phyloP scores from a whole-genome alignment of 1,140 invertebrate genomes.

The Berghia stephanieae region DNA sequence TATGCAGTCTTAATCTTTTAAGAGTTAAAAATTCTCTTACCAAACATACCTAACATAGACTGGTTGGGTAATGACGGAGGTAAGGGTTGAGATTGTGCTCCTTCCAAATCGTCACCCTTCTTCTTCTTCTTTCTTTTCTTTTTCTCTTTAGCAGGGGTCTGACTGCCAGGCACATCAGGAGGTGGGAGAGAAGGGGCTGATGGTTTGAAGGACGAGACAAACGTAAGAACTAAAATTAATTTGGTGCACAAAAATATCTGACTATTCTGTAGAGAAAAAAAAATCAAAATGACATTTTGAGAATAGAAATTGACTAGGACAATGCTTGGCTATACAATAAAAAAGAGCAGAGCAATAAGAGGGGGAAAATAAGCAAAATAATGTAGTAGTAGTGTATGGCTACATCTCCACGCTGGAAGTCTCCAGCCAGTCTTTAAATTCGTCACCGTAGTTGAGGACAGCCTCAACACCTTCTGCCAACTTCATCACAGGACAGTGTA shows the following conservation, averaged over 20 bases:
- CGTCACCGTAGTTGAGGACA: no score
- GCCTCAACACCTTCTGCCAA: no score
- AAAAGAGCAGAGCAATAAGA: no score
- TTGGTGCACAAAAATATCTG: no score
- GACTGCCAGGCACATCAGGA: neutral
- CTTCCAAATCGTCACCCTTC: conserved; percentile 42
- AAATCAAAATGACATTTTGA: neutral
- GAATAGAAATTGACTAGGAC: neutral
- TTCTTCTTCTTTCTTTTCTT: conserved; percentile 62
- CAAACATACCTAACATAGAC: conserved; percentile 36
- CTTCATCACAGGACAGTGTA: no score
- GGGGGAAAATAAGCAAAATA: no score
- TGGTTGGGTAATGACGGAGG: conserved; percentile 43
- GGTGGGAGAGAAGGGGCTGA: neutral
- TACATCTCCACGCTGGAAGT: no score
- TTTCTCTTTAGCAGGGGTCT: conserved; percentile 45
- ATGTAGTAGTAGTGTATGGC: no score
- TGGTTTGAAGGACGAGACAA: neutral
- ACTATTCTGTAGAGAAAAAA: neutral
- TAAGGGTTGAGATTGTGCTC: conserved; percentile 39
- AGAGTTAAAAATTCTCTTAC: neutral
- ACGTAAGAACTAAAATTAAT: neutral
- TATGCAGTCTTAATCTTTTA: no score
- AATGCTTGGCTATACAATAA: no score
- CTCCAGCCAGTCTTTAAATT: no score